Percentiles rank a stretch among this genome's conserved stretches.
Conservation (phyloP, 2,797 vertebrate species). For the Numenius phaeopus region DNA sequence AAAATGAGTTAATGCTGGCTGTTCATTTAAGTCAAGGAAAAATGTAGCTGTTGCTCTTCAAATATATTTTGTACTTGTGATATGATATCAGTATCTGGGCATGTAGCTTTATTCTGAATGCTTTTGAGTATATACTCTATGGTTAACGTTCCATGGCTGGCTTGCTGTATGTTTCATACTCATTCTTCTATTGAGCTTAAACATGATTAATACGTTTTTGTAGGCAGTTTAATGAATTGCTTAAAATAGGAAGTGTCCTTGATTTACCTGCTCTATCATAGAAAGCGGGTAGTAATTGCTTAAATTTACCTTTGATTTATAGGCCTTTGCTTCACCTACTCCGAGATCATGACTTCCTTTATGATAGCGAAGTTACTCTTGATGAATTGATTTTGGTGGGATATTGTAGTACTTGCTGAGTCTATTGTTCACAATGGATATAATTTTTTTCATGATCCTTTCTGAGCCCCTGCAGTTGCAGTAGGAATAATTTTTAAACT, state of each 20-base stretch:
- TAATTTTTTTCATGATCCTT: not conserved
- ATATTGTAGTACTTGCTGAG: not conserved
- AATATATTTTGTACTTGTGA: not conserved
- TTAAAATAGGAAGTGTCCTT: slow-evolving; percentile 38
- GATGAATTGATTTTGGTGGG: not conserved
- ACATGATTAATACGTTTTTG: slow-evolving; percentile 38
- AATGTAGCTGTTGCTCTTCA: not conserved
- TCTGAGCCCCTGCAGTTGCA: not conserved
- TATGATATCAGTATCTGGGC: not conserved
- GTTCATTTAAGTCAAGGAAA: not conserved
- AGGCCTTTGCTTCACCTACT: not conserved
- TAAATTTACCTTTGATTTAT: slow-evolving; percentile 22
- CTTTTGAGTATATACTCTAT: not conserved
- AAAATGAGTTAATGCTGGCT: not conserved
- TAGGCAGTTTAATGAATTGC: slow-evolving; percentile 14
- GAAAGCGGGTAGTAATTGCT: not conserved
- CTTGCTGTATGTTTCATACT: not conserved
- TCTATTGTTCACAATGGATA: not conserved
- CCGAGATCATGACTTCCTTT: slow-evolving; percentile 6
- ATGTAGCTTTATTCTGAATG: not conserved
- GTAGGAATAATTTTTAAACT: not conserved
- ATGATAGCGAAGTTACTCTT: not conserved
- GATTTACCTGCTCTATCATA: slow-evolving; percentile 5
- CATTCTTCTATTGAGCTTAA: slow-evolving; percentile 8
- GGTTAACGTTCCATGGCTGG: not conserved